Conservation (phyloP, 2,113 vertebrate genomes). For the Epinephelus cyanopodus region DNA sequence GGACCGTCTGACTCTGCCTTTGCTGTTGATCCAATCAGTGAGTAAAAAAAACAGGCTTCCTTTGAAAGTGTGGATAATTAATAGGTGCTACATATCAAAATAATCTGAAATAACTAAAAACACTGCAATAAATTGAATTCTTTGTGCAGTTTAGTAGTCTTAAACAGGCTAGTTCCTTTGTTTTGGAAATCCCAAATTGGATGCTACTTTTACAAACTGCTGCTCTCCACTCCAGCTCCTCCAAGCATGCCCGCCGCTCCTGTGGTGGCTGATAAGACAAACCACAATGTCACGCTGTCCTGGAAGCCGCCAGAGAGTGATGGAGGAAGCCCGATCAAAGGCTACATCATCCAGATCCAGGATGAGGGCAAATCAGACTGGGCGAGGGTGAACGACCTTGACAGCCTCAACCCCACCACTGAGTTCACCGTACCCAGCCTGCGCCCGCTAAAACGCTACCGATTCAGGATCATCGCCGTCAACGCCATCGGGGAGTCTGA, state of each 20-base stretch:
- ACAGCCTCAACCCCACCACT: conserved; percentile 90
- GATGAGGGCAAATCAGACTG: conserved; percentile 92
- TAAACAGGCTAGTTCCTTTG: neutral
- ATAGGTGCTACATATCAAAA: neutral
- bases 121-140: neutral
- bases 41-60: conserved; percentile 75
- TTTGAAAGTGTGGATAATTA: neutral
- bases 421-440: conserved; percentile 93
- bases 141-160: neutral
- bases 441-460: conserved; percentile 92
- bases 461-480: conserved; percentile 96
- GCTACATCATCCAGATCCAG: conserved; percentile 97
- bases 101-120: neutral
- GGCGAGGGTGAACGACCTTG: conserved; percentile 91
- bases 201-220: neutral
- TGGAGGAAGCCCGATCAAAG: conserved; percentile 96
- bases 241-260: conserved; percentile 94
- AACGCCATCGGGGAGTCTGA: conserved; percentile 97
- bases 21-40: conserved; percentile 94
- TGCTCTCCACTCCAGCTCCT: conserved; percentile 83
- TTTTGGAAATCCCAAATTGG: neutral
- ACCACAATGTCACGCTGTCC: conserved; percentile 90
- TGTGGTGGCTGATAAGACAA: conserved; percentile 93
- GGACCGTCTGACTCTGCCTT: conserved; percentile 92
- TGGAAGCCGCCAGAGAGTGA: conserved; percentile 95